phyloP scores from a whole-genome alignment of 53 echinoderm and acorn worm genomes.

The Holothuria scabra region DNA sequence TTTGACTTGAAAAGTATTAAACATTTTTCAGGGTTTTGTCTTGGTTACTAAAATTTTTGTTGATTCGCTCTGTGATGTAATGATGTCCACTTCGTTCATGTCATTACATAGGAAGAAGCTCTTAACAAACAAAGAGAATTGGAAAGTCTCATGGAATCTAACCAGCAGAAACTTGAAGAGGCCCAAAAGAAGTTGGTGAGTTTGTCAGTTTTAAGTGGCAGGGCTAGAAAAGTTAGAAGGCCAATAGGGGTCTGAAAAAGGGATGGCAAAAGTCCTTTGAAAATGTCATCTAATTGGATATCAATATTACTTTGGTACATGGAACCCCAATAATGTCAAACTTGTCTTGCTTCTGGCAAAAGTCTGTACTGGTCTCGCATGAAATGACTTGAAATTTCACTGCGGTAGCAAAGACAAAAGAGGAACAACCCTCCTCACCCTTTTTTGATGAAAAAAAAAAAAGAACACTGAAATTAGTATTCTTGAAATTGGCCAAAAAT shows the following conservation, averaged over 20 bases:
- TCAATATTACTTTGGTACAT: not conserved
- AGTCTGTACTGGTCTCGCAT: too few relatives aligned
- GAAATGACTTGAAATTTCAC: too few relatives aligned
- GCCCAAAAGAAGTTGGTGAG: slow-evolving; percentile 99
- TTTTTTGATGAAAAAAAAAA: too few relatives aligned
- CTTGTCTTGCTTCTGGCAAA: too few relatives aligned
- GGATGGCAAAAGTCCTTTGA: not conserved
- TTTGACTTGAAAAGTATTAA: too few relatives aligned
- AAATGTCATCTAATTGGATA: not conserved
- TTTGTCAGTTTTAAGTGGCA: slow-evolving; percentile 1
- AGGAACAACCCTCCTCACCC: too few relatives aligned
- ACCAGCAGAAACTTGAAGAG: slow-evolving; percentile 89
- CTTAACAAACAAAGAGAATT: slow-evolving; percentile 74
- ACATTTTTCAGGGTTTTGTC: too few relatives aligned
- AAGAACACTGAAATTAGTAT: too few relatives aligned
- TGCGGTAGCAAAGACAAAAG: too few relatives aligned
- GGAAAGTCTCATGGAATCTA: slow-evolving; percentile 90
- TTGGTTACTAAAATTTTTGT: not conserved
- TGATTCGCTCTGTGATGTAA: not conserved
- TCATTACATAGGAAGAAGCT: slow-evolving; percentile 81
- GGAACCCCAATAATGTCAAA: too few relatives aligned
- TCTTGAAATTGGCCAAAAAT: too few relatives aligned
- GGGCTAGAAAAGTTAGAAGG: slow-evolving; percentile 21
- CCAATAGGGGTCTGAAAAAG: too few relatives aligned
- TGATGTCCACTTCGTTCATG: not conserved